These are phyloP conservation scores for Epiperipatus broadwayi DNA, from an alignment of 2,888 invertebrate genomes.

Conservation along the genomic window DNA sequence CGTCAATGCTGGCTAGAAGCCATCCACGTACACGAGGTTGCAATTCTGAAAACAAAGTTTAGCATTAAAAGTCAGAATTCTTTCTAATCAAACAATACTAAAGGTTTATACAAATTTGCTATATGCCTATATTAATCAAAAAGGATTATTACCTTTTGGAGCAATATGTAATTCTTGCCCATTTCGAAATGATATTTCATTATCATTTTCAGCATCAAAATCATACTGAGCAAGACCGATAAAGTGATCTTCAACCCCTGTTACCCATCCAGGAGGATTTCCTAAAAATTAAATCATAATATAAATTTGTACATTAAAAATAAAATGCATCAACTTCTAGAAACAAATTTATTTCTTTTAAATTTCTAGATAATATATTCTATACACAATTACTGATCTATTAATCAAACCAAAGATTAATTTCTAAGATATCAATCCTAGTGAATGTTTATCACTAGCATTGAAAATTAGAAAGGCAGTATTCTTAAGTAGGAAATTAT, in stretches of 20 bases:
- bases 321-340: constrained; percentile 18
- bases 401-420: too few relatives aligned
- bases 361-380: neutral
- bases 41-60: constrained; percentile 36
- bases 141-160: constrained; percentile 35
- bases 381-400: too few relatives aligned
- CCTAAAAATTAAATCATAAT: constrained; percentile 11
- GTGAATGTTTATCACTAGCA: too few relatives aligned
- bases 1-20: constrained; percentile 35
- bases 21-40: constrained; percentile 43
- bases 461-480: too few relatives aligned
- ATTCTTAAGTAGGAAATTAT: too few relatives aligned
- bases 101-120: too few relatives aligned
- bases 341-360: neutral
- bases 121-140: neutral
- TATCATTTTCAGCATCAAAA: constrained; percentile 46
- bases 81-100: too few relatives aligned
- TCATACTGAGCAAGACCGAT: constrained; percentile 43
- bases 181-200: constrained; percentile 54
- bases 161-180: constrained; percentile 63
- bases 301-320: constrained; percentile 5
- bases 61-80: constrained; percentile 1
- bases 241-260: constrained; percentile 33
- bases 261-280: constrained; percentile 35
- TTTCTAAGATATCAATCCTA: too few relatives aligned